Base-by-base conservation (phyloP, 2,797 vertebrate species). In the Decapterus maruadsi region DNA sequence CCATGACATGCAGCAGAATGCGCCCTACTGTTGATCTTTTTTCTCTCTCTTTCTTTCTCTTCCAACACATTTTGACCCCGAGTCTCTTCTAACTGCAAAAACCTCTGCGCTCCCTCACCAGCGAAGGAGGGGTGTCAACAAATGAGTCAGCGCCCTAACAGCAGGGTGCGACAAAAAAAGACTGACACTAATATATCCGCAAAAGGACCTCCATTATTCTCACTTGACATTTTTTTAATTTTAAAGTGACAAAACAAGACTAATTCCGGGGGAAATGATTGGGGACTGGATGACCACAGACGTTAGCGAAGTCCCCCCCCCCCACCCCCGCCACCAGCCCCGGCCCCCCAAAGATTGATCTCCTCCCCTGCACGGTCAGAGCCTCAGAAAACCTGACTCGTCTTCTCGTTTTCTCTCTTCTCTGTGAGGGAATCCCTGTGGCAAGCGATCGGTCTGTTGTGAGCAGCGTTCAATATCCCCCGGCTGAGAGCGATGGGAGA, bases 191-290 rank as follows among this genome's bases (percentile, higher is more conserved):
- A 94, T 86, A 61, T 70, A 91, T 92, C 80, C 54, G 61, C 84
- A 72, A 59, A 69, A 69, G 78, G 75, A 69, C 80, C 76, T 69
- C 85, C 90, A 92, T 92, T 90, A 86, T 72, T 92, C 86, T 90
- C 68, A 9, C 77, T 59, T 93, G 92, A 86, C 90, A 80, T 77
- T 90, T 94, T 78, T 92, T 91, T 91, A 87, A 94, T 92, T 94
- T 78, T 84, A 89, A 92, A 91, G 85, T 93, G 93, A 92, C 90
- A 93, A 93, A 92, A 89, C 86, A 88, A 92, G 88, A 93, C 89
- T 90, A 93, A 93, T 92, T 91, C 89, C 65, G 59, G 8, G 8
- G 86, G 12, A 85, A 87, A 87, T 73, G 87, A 90, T 89, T 84
- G 89, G 87, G 82, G 78, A 80, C 82, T 81, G 83, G 80, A 87